Evolutionary conservation across 2,888 invertebrate species (phyloP).

Genomic region (Bruchidius siliquastri): DNA sequence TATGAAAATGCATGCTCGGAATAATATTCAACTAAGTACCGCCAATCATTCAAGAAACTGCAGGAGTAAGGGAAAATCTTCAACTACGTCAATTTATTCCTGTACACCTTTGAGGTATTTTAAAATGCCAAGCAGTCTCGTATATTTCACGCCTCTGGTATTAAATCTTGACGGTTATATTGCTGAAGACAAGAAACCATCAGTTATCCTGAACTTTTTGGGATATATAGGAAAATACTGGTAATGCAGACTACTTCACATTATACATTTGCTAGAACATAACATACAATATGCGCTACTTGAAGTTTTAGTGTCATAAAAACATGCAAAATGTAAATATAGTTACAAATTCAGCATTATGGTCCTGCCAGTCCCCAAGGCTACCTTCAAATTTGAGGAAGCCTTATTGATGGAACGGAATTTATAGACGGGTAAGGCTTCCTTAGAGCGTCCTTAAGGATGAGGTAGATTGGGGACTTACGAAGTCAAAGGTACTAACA

Average conservation of each 20-base stretch:
- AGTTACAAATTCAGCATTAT: too few species aligned
- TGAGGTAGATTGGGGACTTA: too few species aligned
- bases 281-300: too few species aligned
- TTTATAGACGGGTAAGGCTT: too few species aligned
- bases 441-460: too few species aligned
- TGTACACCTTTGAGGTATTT: not conserved
- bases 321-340: too few species aligned
- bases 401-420: too few species aligned
- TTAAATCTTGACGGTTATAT: not conserved
- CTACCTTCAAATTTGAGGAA: too few species aligned
- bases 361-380: too few species aligned
- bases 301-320: too few species aligned
- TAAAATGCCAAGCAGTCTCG: not conserved
- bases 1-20: not conserved
- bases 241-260: not conserved
- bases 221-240: not conserved
- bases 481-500: too few species aligned
- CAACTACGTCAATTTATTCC: not conserved
- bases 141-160: not conserved
- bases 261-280: too few species aligned
- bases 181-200: not conserved
- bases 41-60: not conserved
- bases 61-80: not conserved
- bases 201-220: not conserved
- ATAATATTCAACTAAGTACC: not conserved